phyloP scores from a whole-genome alignment of 2,888 invertebrate species.

The Eucriotettix oculatus region DNA sequence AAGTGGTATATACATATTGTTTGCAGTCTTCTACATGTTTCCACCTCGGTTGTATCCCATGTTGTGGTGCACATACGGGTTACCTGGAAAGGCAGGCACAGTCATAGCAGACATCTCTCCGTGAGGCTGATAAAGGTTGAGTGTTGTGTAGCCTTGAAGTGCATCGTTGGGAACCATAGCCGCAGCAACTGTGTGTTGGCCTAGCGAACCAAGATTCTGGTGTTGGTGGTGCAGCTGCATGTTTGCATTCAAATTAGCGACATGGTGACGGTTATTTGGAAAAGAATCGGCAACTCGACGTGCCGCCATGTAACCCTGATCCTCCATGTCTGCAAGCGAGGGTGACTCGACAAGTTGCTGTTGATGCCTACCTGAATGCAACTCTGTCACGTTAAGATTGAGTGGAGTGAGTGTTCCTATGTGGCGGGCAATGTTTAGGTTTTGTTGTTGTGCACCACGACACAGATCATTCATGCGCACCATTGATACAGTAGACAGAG shows the following conservation, averaged over 20 bases:
- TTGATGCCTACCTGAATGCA: conserved; percentile 7
- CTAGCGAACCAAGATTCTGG: conserved; percentile 3
- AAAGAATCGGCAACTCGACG: neutral
- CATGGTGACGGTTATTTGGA: neutral
- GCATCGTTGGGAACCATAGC: conserved; percentile 1
- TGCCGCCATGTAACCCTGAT: neutral
- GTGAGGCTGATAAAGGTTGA: conserved; percentile 9
- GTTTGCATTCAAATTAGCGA: conserved; percentile 1
- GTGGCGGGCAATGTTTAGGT: conserved; percentile 3
- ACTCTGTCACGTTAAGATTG: conserved; percentile 11
- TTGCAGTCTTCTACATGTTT: conserved; percentile 4
- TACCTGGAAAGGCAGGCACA: conserved; percentile 14
- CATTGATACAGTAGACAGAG: neutral
- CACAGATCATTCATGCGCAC: neutral
- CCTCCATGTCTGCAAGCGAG: neutral
- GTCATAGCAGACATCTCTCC: conserved; percentile 5
- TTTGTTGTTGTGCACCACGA: neutral
- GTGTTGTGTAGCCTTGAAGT: conserved; percentile 8
- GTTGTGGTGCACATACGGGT: conserved; percentile 13
- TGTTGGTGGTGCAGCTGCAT: conserved; percentile 8
- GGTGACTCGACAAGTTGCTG: neutral
- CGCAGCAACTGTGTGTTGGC: conserved; percentile 1
- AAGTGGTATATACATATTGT: no score
- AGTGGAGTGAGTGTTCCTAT: conserved; percentile 7
- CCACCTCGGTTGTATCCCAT: conserved; percentile 11